Conservation (phyloP, 2,888 invertebrate species). For the Eupeodes luniger region DNA sequence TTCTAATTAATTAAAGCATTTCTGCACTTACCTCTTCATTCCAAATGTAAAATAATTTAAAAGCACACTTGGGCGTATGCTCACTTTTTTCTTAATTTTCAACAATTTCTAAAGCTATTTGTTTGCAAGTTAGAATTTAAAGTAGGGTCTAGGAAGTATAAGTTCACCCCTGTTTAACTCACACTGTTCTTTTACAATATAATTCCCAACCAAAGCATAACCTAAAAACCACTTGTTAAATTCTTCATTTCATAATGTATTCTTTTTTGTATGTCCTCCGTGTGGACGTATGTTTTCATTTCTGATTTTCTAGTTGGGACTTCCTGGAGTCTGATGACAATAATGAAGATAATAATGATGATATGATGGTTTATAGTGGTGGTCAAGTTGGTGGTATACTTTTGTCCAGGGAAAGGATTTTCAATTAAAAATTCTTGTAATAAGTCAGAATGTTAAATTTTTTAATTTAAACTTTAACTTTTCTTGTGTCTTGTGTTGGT, state of each 20-base stretch:
- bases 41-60: too few species aligned
- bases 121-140: background rate
- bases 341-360: background rate
- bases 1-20: too few species aligned
- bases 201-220: conserved; percentile 31
- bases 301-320: conserved; percentile 13
- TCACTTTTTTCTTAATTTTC: too few species aligned
- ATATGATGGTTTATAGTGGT: conserved; percentile 3
- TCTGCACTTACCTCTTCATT: too few species aligned
- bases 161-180: background rate
- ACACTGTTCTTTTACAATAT: background rate
- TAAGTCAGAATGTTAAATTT: conserved; percentile 75
- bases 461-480: conserved; percentile 61
- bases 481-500: background rate
- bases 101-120: too few species aligned
- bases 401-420: conserved; percentile 49
- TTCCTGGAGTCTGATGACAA: background rate
- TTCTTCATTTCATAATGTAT: conserved; percentile 47
- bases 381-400: conserved; percentile 21
- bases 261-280: conserved; percentile 5
- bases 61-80: too few species aligned
- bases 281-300: conserved; percentile 23
- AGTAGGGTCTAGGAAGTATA: background rate
- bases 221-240: conserved; percentile 74
- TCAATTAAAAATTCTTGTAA: conserved; percentile 76